Base-by-base conservation (phyloP, 2,113 vertebrate genomes). In the Serinus canaria region DNA sequence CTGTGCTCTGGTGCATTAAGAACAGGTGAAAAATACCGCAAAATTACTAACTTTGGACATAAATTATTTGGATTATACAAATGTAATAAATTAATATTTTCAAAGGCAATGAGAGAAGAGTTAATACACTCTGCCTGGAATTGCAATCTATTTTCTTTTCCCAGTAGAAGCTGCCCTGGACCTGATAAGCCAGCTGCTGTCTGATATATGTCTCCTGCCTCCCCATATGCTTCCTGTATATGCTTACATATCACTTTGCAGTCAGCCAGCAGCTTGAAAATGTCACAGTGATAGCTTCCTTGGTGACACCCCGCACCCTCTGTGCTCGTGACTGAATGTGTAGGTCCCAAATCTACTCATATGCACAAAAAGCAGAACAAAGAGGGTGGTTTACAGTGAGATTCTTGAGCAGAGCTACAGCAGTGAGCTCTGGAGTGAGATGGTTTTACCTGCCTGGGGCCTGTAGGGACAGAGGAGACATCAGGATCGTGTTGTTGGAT, bases 221-320 rank as follows among this genome's bases (percentile, higher is more conserved):
- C 47, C 25, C 47, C 68, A 83, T 94, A 93, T 77, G 82, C 35
- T 91, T 83, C 79, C 62, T 60, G 27, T 90, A 64, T 47, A 86
- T 47, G 68, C 75, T 93, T 92, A 35, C 72, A 50, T 95, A 83
- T 93, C 91, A 83, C 79, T 94, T 83, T 93, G 60, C 68, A 93
- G 75, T 77, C 87, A 93, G 77, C 6, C 82, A 95, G 85, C 87
- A 95, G 72, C 85, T 94, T 95, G 83, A 59, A 95, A 90, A 92
- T 94, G 87, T 83, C 95, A 96, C 72, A 37, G 37, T 83, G 56
- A 88, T 80, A 64, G 68, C 68, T 90, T 11, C 10, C 46, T 52
- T 72, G 62, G 64, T 93, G 53, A 89, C 77, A 84, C 27, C 39
- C 37, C 3, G 1, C 73, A 89, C 53, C 30, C 66, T 83, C 83